Conservation (phyloP, 2,888 invertebrate species). For the Eristalis pertinax region DNA sequence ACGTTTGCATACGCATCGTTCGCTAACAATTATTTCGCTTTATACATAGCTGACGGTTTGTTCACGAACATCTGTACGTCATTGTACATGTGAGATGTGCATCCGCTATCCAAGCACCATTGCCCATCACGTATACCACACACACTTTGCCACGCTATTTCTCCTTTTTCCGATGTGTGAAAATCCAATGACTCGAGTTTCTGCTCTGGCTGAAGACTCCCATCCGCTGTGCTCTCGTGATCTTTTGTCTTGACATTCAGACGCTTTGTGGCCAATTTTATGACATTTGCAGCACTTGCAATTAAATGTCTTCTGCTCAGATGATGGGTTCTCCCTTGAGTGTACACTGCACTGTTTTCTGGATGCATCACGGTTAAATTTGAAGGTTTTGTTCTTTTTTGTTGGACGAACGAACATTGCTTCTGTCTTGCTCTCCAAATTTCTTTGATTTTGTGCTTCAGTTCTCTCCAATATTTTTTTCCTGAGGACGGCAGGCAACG, state of each 20-base stretch:
- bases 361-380: not conserved
- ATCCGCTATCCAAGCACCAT: constrained; percentile 18
- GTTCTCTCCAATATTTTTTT: not conserved
- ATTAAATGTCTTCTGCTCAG: not conserved
- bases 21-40: constrained; percentile 6
- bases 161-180: not conserved
- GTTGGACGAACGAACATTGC: no score
- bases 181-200: not conserved
- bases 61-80: constrained; percentile 6
- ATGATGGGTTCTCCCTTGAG: not conserved
- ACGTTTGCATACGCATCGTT: not conserved
- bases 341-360: not conserved
- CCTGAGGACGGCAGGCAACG: not conserved
- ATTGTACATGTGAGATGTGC: constrained; percentile 27
- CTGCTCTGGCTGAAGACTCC: not conserved
- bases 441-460: no score
- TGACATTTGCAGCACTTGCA: constrained; percentile 7
- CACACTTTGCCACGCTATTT: not conserved
- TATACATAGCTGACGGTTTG: not conserved
- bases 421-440: no score
- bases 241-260: not conserved
- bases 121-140: not conserved
- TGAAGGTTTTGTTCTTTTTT: no score
- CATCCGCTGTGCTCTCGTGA: not conserved
- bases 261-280: not conserved